Evolutionary conservation across 2,888 invertebrate genomes (phyloP).

Genomic region (Tortricodes alternella): DNA sequence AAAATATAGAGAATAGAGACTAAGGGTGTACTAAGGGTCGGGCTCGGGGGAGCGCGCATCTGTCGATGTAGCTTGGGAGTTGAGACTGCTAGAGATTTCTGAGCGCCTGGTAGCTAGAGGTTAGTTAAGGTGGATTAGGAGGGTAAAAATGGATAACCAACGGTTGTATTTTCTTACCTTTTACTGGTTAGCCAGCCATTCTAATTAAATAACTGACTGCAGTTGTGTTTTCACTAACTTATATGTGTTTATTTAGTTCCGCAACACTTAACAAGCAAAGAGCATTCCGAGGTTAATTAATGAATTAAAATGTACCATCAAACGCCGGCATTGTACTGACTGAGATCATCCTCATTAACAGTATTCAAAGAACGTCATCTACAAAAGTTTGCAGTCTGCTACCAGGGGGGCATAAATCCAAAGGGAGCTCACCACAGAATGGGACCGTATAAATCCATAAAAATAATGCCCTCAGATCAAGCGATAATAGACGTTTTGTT

Average conservation of each 20-base stretch:
- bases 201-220: too few species aligned
- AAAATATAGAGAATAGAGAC: background rate
- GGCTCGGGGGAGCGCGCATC: slow-evolving; percentile 44
- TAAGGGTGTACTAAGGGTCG: too few species aligned
- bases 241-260: background rate
- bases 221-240: background rate
- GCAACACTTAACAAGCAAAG: too few species aligned
- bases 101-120: slow-evolving; percentile 45
- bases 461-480: background rate
- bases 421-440: slow-evolving; percentile 22
- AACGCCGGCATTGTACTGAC: background rate
- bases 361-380: slow-evolving; percentile 22
- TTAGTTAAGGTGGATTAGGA: slow-evolving; percentile 22
- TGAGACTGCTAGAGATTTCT: slow-evolving; percentile 37
- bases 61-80: slow-evolving; percentile 41
- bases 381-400: slow-evolving; percentile 10
- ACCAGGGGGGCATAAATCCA: slow-evolving; percentile 30
- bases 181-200: too few species aligned
- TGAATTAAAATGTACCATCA: background rate
- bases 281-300: too few species aligned
- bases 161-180: background rate
- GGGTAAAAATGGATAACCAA: background rate
- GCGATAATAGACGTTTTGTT: too few species aligned
- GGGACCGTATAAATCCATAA: background rate
- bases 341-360: slow-evolving; percentile 27